Percentiles rank a stretch among this genome's conserved stretches.
These are phyloP conservation scores for Maniola jurtina DNA, from an alignment of 1,140 invertebrate genomes.

Conservation along the genomic window DNA sequence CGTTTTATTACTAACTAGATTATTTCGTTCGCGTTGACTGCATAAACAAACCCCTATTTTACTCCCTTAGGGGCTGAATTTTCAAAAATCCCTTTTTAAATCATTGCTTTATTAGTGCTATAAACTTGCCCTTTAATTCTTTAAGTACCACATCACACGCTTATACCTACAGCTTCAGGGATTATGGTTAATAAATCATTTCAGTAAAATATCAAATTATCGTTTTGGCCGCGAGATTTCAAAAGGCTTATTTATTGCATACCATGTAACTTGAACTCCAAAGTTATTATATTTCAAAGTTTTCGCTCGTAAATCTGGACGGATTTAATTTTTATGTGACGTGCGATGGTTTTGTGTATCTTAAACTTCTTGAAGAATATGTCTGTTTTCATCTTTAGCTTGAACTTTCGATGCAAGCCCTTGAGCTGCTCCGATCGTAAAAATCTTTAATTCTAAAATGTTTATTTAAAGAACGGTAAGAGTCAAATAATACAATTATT, in stretches of 20 bases:
- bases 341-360: slow-evolving; percentile 48
- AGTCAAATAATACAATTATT: too few species aligned
- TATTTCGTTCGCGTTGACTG: too few species aligned
- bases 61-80: too few species aligned
- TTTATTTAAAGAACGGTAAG: too few species aligned
- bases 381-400: background rate
- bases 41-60: too few species aligned
- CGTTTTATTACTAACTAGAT: too few species aligned
- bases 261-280: slow-evolving; percentile 58
- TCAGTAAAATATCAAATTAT: slow-evolving; percentile 50
- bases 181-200: slow-evolving; percentile 31
- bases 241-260: slow-evolving; percentile 61
- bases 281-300: slow-evolving; percentile 73
- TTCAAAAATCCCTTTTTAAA: too few species aligned
- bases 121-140: slow-evolving; percentile 12
- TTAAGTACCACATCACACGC: slow-evolving; percentile 3
- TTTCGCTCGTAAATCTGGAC: slow-evolving; percentile 60
- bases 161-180: slow-evolving; percentile 4
- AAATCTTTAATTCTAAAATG: too few species aligned
- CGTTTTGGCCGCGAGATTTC: slow-evolving; percentile 38
- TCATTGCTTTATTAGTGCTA: slow-evolving; percentile 8
- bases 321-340: slow-evolving; percentile 69
- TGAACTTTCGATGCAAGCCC: background rate
- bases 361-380: slow-evolving; percentile 16
- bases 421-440: background rate